These are phyloP conservation scores for Asobara japonica DNA, from an alignment of 1,140 invertebrate genomes.

Conservation along the genomic window DNA sequence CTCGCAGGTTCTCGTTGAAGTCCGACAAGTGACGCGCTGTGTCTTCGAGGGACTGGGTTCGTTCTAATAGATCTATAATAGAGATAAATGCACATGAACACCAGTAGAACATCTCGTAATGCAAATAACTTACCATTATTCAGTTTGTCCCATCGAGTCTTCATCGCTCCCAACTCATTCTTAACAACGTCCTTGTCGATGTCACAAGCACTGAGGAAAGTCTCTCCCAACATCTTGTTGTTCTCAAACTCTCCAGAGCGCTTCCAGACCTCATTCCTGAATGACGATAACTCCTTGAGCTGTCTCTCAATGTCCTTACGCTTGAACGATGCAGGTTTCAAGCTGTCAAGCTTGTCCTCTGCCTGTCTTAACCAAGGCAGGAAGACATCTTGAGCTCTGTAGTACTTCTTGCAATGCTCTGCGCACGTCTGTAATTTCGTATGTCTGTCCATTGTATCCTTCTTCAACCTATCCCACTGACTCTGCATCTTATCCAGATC, in stretches of 20 bases:
- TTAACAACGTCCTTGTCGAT: constrained; percentile 90
- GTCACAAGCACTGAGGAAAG: constrained; percentile 86
- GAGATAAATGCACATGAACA: constrained; percentile 36
- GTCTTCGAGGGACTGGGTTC: constrained; percentile 85
- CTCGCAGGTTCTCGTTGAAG: constrained; percentile 86
- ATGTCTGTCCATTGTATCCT: constrained; percentile 85
- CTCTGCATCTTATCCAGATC: constrained; percentile 88
- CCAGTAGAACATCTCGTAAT: constrained; percentile 8
- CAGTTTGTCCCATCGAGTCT: constrained; percentile 88
- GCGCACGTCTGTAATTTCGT: constrained; percentile 87
- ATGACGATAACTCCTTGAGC: constrained; percentile 86
- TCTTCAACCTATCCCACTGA: constrained; percentile 89
- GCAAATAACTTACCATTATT: constrained; percentile 74
- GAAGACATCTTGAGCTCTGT: constrained; percentile 84
- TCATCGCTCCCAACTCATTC: constrained; percentile 81
- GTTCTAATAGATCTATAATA: constrained; percentile 65
- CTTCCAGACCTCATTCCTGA: constrained; percentile 93
- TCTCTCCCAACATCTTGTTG: constrained; percentile 84
- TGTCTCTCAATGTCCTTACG: constrained; percentile 89
- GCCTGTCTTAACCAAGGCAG: constrained; percentile 87
- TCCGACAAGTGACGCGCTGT: constrained; percentile 83
- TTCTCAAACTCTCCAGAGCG: constrained; percentile 93
- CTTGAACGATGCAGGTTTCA: constrained; percentile 84
- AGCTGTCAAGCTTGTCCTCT: constrained; percentile 83
- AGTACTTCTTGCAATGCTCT: constrained; percentile 93